Base-by-base conservation (phyloP, 2,113 vertebrate species). In the Uria aalge region DNA sequence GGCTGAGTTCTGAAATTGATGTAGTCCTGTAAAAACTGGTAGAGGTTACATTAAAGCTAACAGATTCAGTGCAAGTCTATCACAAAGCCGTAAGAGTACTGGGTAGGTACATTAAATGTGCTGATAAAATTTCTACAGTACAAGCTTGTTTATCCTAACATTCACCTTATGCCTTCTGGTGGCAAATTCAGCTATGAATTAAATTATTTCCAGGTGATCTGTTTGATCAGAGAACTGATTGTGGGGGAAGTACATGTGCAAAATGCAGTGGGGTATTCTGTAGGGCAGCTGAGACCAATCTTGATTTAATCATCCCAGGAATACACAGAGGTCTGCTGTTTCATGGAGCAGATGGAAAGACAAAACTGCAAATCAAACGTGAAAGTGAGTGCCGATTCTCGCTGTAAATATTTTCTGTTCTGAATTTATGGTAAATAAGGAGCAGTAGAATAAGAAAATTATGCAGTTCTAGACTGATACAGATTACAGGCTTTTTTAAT, bases 131-230 rank as follows among this genome's bases (percentile, higher is more conserved):
- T 90, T 86, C 79, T 75, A 16, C 48, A 66, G 12, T 57, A 47
- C 48, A n/a, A 93, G 12, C 41, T 88, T 57, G 20, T 80, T 73
- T 95, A 45, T 92, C 41, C 50, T 68, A 43, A 72, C 13, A 22
- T 74, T 96, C 71, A 81, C 77, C 52, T 84, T 81, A n/a, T 52
- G n/a, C 47, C 26, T 94, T 52, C 52, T 85, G 53, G 20, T 91
- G 56, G 77, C 53, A 96, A 90, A 91, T 83, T 95, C 82, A 85
- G 27, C 69, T 69, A 57, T 52, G 43, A 41, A 69, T 27, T 68
- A 68, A 85, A 95, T 96, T 77, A 92, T 63, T 97, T 95, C 76
- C 73, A 93, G 64, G 56, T 93, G 63, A 93, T 53, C 19, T 38
- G 89, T 94, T 91, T 89, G 52, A 82, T 92, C 60, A 84, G 60